Evolutionary conservation across 2,888 invertebrate species (phyloP).

Genomic region (Frankliniella intonsa): DNA sequence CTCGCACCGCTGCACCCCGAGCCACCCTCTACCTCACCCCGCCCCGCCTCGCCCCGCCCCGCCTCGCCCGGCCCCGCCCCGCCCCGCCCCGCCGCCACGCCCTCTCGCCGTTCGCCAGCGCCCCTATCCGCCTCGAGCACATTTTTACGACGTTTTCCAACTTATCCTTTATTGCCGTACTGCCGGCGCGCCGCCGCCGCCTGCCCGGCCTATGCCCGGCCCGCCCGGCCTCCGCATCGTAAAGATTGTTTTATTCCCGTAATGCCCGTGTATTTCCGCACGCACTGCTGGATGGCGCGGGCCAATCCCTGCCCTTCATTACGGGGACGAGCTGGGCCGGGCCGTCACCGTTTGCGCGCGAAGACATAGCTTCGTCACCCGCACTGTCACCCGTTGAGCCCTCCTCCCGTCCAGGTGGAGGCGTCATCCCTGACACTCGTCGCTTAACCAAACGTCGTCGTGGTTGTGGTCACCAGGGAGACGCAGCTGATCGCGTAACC

Average conservation of each 20-base stretch:
- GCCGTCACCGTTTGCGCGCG: no score
- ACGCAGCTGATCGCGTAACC: no score
- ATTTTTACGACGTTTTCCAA: conserved; percentile 27
- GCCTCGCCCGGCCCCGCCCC: neutral
- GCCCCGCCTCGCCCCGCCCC: no score
- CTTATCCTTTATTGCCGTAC: conserved; percentile 25
- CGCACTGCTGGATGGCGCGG: neutral
- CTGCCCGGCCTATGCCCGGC: neutral
- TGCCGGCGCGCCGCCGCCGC: neutral
- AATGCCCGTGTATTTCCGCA: neutral
- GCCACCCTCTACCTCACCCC: neutral
- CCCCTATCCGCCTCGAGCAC: conserved; percentile 9
- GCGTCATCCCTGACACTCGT: no score
- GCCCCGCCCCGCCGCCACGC: neutral
- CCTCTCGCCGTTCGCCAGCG: neutral
- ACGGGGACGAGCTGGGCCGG: no score
- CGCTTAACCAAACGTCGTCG: no score
- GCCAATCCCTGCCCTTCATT: neutral
- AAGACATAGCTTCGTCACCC: no score
- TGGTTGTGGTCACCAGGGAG: no score
- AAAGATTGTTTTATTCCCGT: conserved; percentile 21
- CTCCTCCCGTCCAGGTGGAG: no score
- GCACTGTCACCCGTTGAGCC: no score
- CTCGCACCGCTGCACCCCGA: neutral
- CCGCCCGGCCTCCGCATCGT: neutral